Conservation (phyloP, 2,888 invertebrate genomes). For the Trimorus sp. region DNA sequence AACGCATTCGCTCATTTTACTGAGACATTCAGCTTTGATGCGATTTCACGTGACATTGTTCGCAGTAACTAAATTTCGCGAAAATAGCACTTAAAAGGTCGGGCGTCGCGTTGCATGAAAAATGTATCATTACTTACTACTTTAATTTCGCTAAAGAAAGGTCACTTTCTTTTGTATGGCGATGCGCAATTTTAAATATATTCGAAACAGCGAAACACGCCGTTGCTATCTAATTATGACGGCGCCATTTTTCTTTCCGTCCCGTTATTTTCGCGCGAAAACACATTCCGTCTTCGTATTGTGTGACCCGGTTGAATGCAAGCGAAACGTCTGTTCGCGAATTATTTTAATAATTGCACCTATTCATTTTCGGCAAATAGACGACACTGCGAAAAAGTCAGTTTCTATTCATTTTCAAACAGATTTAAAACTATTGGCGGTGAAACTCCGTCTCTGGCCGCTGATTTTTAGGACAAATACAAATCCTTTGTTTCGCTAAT, state of each 20-base stretch:
- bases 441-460: no score
- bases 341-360: no score
- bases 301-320: no score
- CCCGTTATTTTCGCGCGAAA: neutral
- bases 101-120: slow-evolving; percentile 14
- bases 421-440: no score
- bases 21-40: slow-evolving; percentile 29
- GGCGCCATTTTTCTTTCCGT: neutral
- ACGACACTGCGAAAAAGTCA: no score
- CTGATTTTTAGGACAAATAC: no score
- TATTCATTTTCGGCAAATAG: no score
- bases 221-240: neutral
- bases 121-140: slow-evolving; percentile 18
- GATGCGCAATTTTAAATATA: slow-evolving; percentile 1
- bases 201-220: neutral
- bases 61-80: slow-evolving; percentile 34
- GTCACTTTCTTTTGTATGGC: neutral
- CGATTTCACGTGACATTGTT: slow-evolving; percentile 44
- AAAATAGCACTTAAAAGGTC: slow-evolving; percentile 49
- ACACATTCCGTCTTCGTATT: no score
- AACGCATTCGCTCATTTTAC: slow-evolving; percentile 8
- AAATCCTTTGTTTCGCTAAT: no score
- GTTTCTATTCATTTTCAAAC: no score
- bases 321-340: no score
- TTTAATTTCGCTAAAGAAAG: slow-evolving; percentile 10